These are phyloP conservation scores for Malacoraja senta DNA, from an alignment of 2,797 vertebrate genomes.

Conservation along the genomic window DNA sequence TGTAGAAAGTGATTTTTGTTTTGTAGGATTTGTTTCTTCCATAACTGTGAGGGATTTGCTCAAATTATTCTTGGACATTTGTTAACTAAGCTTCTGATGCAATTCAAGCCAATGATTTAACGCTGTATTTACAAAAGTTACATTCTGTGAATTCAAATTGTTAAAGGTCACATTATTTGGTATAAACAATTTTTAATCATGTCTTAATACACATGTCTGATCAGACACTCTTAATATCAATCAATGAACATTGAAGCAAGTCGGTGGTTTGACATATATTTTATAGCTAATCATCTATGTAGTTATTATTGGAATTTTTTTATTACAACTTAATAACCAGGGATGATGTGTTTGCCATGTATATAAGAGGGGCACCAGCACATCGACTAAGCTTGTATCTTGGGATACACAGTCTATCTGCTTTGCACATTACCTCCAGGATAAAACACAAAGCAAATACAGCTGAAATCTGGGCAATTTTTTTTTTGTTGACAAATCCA, in stretches of 20 bases:
- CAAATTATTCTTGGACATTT: constrained; percentile 3
- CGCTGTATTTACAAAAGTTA: not conserved
- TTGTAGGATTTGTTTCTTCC: not conserved
- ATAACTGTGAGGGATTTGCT: not conserved
- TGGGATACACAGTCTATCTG: not conserved
- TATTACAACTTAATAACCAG: not conserved
- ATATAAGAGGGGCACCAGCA: not conserved
- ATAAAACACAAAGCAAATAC: not conserved
- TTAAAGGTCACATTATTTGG: not conserved
- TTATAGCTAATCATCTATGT: not conserved
- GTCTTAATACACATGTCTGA: not conserved
- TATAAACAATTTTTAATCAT: not conserved
- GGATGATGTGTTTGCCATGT: not conserved
- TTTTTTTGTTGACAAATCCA: not conserved
- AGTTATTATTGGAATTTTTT: not conserved
- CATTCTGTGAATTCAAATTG: not conserved
- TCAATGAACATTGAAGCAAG: not conserved
- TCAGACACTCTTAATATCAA: not conserved
- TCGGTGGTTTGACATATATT: not conserved
- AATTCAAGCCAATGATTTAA: not conserved
- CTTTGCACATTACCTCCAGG: not conserved
- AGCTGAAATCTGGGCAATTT: not conserved
- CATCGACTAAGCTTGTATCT: too few relatives aligned
- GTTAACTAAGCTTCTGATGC: not conserved
- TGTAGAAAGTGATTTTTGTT: not conserved